Evolutionary conservation across 2,797 vertebrate genomes (phyloP), one percentile per base, ranked within the genome.

Genomic region (Ctenopoma kingsleyae): DNA sequence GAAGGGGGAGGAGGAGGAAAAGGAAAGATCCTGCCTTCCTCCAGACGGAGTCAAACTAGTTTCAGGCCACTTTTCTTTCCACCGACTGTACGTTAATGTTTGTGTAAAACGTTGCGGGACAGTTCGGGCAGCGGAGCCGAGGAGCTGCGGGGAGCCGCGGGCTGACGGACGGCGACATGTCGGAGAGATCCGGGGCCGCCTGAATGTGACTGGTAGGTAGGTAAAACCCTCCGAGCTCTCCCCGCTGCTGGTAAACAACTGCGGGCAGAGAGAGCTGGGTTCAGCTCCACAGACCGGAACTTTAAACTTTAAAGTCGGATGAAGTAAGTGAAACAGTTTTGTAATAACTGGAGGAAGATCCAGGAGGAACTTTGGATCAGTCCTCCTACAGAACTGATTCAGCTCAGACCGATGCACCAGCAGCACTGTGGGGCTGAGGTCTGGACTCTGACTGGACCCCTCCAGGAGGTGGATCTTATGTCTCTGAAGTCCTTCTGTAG

Each of bases 211-310:
- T 55, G 83, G 44, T 25, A 70, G 79, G 82, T 16, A 82, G 87
- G 75, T 57, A 2, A 12, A 32, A 46, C 0, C 3, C 50, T 77
- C 51, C 58, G 74, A 55, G 52, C 36, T 36, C 7, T 62, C 55
- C 72, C 78, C 68, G 83, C 81, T 54, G 82, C 82, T 74, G 67
- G 69, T 80, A 78, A 86, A 89, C 85, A 89, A 84, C 71, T 0
- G 71, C 55, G 60, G 72, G 30, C 53, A 52, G 46, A 22, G 38
- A 16, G n/a, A n/a, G 47, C 15, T 2, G 16, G 0, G 40, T 0
- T 5, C 11, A 3, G 36, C 63, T 25, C 46, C 44, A 0, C 22
- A 27, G 16, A 7, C 12, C 36, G 36, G 36, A 41, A 13, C 38
- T 41, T 27, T 27, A 27, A 27, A 27, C 25, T 5, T 27, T 23